A percentile compares a stretch with the other conserved stretches of the same genome.
phyloP scores from a whole-genome alignment of 2,888 invertebrate species.

The Yponomeuta evonymella region DNA sequence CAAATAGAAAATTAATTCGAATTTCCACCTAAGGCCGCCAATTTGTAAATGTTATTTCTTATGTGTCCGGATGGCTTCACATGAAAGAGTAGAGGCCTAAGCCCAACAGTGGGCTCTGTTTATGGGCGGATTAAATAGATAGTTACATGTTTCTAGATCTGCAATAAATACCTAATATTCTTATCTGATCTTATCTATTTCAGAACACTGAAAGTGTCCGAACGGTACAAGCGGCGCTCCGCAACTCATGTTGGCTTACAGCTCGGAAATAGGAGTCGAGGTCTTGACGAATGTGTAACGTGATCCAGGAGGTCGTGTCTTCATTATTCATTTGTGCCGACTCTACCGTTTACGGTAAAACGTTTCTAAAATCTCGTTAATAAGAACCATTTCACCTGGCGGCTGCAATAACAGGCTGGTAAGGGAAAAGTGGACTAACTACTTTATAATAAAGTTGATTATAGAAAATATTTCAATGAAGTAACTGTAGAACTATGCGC shows the following conservation, averaged over 20 bases:
- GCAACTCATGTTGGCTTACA: background rate
- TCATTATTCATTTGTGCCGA: slow-evolving; percentile 29
- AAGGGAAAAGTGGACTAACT: background rate
- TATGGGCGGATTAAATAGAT: no score
- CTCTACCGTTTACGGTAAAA: slow-evolving; percentile 10
- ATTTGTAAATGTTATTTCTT: no score
- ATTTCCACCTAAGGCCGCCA: no score
- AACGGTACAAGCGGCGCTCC: background rate
- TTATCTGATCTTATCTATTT: no score
- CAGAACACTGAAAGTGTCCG: background rate
- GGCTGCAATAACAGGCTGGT: background rate
- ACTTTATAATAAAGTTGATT: background rate
- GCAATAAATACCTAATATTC: no score
- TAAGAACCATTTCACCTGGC: background rate
- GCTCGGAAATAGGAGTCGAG: slow-evolving; percentile 24
- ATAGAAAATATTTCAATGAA: background rate
- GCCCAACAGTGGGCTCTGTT: no score
- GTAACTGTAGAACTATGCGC: background rate
- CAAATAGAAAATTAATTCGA: no score
- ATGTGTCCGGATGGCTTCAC: no score
- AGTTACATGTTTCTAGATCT: no score
- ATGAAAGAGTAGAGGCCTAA: no score
- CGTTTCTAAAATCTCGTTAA: background rate
- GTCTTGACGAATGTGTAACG: slow-evolving; percentile 49
- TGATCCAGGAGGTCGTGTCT: slow-evolving; percentile 41